Conservation (phyloP, 37 sponge, comb jelly and placozoan genomes). For the Dysidea cf. avara region DNA sequence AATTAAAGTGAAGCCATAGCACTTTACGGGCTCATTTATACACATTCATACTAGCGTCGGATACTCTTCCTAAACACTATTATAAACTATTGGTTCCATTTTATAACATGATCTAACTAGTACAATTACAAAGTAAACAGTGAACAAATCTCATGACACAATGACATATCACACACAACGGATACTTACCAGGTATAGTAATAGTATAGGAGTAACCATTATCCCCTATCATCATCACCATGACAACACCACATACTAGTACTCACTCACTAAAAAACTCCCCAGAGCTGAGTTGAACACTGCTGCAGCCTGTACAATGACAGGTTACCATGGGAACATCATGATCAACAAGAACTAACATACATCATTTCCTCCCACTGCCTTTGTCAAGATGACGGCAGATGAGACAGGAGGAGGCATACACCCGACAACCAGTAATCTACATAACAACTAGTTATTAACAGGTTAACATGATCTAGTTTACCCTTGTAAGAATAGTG, state of each 20-base stretch:
- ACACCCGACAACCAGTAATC: slow-evolving; percentile 89
- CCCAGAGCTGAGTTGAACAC: slow-evolving; percentile 97
- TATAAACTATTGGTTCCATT: too few relatives aligned
- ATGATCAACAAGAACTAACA: not conserved
- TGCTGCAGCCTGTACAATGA: slow-evolving; percentile 70
- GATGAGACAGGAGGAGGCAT: slow-evolving; percentile 99
- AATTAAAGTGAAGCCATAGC: too few relatives aligned
- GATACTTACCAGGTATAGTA: slow-evolving; percentile 65
- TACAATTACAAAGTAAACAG: too few relatives aligned
- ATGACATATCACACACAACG: too few relatives aligned
- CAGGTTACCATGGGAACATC: not conserved
- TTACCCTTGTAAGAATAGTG: slow-evolving; percentile 63
- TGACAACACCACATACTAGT: too few relatives aligned
- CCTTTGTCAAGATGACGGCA: slow-evolving; percentile 96
- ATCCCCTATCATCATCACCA: slow-evolving; percentile 57
- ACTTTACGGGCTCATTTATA: too few relatives aligned
- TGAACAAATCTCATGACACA: too few relatives aligned
- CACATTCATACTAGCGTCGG: too few relatives aligned
- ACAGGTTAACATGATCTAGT: not conserved
- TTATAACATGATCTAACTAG: too few relatives aligned
- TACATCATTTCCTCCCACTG: slow-evolving; percentile 87
- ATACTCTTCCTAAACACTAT: too few relatives aligned
- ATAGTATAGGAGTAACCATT: slow-evolving; percentile 68
- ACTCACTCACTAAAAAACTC: slow-evolving; percentile 79
- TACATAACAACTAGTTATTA: not conserved